Conservation (phyloP, 1,140 invertebrate species). For the Microplitis mediator region DNA sequence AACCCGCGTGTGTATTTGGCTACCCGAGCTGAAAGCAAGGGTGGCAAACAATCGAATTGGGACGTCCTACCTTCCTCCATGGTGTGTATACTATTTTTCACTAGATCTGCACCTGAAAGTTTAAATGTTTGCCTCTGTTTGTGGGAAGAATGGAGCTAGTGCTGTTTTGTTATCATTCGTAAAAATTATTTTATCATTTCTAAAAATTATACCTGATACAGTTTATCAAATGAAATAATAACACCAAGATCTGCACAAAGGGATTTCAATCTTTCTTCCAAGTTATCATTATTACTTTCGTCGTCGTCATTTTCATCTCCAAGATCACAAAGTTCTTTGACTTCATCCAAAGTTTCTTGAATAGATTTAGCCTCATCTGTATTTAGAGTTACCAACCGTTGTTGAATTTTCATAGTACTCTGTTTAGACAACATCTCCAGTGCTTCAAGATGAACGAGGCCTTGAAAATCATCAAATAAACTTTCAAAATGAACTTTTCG, state of each 20-base stretch:
- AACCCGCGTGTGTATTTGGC: too few species aligned
- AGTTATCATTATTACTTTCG: conserved; percentile 49
- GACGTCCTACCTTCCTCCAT: too few species aligned
- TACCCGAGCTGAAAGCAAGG: too few species aligned
- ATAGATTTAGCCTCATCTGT: conserved; percentile 68
- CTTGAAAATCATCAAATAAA: conserved; percentile 88
- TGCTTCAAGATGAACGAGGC: conserved; percentile 86
- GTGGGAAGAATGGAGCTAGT: too few species aligned
- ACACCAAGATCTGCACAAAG: conserved; percentile 69
- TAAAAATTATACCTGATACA: conserved; percentile 57
- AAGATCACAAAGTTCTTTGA: conserved; percentile 79
- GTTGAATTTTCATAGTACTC: conserved; percentile 76
- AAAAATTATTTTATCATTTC: not conserved
- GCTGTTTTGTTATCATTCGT: too few species aligned
- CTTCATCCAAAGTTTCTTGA: conserved; percentile 79
- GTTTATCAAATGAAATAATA: conserved; percentile 60
- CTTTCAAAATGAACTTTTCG: conserved; percentile 78
- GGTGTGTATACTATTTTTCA: too few species aligned
- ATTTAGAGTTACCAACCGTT: conserved; percentile 64
- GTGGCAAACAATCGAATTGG: too few species aligned
- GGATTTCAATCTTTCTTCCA: conserved; percentile 64
- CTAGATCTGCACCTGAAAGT: too few species aligned
- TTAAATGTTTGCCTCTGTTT: too few species aligned
- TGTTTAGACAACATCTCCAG: conserved; percentile 88
- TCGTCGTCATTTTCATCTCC: conserved; percentile 71